Evolutionary conservation across 2,888 invertebrate species (phyloP), one percentile per base, ranked within the genome.

Genomic region (Stratiomys singularior): DNA sequence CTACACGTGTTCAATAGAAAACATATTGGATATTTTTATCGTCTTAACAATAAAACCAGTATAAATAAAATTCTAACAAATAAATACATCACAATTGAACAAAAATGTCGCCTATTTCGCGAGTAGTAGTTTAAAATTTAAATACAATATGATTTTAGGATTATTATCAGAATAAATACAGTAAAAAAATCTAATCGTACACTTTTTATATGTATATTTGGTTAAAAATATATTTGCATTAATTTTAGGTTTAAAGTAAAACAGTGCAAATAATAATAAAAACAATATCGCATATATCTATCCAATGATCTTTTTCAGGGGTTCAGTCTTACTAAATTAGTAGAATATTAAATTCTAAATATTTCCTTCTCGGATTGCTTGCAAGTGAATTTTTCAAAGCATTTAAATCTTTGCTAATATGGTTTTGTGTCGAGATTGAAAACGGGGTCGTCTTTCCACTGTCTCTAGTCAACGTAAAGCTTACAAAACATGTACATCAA

Each of bases 71-170:
- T 69, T 47, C 46, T 47, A 69, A 25, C 23, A 46, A 69, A 69
- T 69, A 69, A 69, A 69, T 69, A 47, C 23, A 69, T 69, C 69
- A 69, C 69, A 69, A 69, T 69, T 30, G 25, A n/a, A n/a, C n/a
- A 9, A 37, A 69, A 47, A 69, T 69, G 69, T 69, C 69, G 46
- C 21, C 23, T 37, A 37, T 66, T 64, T 18, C 11, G 66, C 1
- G 30, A 63, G 37, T 27, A 7, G 37, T 27, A 23, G 27, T 63
- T 5, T 37, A 37, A n/a, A 18, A 37, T 15, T 30, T 28, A 30
- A 64, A 64, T 64, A 66, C 37, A 66, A 66, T 66, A 27, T 37
- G 9, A 37, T 37, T 37, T 37, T 3, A 37, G 37, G 9, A 37
- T 37, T 37, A 37, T 66, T n/a, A 18, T 23, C 18, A 66, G 18